phyloP scores from a whole-genome alignment of 2,888 invertebrate species.

The Noctuana brunneofusca region DNA sequence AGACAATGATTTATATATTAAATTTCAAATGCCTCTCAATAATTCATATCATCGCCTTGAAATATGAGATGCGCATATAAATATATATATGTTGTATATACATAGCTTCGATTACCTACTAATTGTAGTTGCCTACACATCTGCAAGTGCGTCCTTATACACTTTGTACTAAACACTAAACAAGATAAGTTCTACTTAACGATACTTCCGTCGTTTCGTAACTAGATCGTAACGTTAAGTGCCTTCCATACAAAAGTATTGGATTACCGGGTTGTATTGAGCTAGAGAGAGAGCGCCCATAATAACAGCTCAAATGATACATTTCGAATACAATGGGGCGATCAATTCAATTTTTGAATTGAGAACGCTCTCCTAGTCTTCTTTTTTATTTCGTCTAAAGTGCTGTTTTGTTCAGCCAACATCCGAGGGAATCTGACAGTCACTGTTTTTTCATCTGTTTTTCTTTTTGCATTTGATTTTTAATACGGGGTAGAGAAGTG shows the following conservation, averaged over 20 bases:
- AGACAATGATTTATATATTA: neutral
- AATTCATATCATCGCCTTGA: slow-evolving; percentile 31
- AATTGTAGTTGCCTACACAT: slow-evolving; percentile 20
- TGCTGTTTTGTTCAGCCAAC: slow-evolving; percentile 82
- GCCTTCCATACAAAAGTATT: slow-evolving; percentile 82
- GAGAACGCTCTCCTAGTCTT: slow-evolving; percentile 81
- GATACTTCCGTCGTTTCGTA: slow-evolving; percentile 66
- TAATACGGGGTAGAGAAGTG: slow-evolving; percentile 46
- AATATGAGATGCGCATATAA: slow-evolving; percentile 30
- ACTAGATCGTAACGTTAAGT: slow-evolving; percentile 68
- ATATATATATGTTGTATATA: slow-evolving; percentile 17
- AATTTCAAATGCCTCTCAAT: slow-evolving; percentile 34
- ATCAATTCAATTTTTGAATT: slow-evolving; percentile 84
- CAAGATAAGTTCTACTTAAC: slow-evolving; percentile 55
- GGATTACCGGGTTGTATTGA: slow-evolving; percentile 79
- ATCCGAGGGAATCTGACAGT: slow-evolving; percentile 81
- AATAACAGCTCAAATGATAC: slow-evolving; percentile 83
- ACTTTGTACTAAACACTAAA: slow-evolving; percentile 53
- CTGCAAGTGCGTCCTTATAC: slow-evolving; percentile 40
- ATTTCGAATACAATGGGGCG: slow-evolving; percentile 83
- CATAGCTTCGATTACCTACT: slow-evolving; percentile 35
- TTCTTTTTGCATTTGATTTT: slow-evolving; percentile 65
- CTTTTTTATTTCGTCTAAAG: slow-evolving; percentile 77
- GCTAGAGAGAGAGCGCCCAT: slow-evolving; percentile 76
- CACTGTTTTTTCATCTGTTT: slow-evolving; percentile 78